These are phyloP conservation scores for Capitella teleta DNA, from an alignment of 1,140 invertebrate genomes.

Conservation along the genomic window DNA sequence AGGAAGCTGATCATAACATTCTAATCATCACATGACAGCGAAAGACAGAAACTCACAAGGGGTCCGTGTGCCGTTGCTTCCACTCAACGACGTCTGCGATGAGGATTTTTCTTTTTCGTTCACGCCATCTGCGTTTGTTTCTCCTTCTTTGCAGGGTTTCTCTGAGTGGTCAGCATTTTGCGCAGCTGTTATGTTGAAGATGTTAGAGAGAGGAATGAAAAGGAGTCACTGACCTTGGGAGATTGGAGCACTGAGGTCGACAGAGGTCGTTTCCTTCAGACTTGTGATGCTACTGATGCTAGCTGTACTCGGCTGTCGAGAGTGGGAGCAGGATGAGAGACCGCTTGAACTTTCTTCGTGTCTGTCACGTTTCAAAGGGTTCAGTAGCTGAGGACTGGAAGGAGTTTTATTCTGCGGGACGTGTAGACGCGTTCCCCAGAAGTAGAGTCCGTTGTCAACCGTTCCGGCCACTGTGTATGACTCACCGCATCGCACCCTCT, in stretches of 20 bases:
- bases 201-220: too few relatives aligned
- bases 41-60: not conserved
- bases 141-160: not conserved
- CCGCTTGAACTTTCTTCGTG: not conserved
- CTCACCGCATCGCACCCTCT: conserved; percentile 54
- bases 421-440: conserved; percentile 53
- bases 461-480: conserved; percentile 56
- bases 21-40: not conserved
- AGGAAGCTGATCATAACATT: too few relatives aligned
- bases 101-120: not conserved
- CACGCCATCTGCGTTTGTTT: not conserved
- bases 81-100: not conserved
- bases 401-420: not conserved
- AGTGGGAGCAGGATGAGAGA: conserved; percentile 3
- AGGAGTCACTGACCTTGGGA: not conserved
- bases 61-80: not conserved
- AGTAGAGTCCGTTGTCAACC: conserved; percentile 54
- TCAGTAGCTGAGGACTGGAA: not conserved
- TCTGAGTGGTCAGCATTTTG: too few relatives aligned
- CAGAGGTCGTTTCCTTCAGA: conserved; percentile 5
- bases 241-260: not conserved
- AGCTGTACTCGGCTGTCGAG: conserved; percentile 15
- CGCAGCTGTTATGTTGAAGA: too few relatives aligned
- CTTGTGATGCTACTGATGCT: conserved; percentile 15
- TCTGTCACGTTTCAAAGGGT: not conserved